Base-by-base conservation (phyloP, 2,113 vertebrate genomes). In the Taurulus bubalis region DNA sequence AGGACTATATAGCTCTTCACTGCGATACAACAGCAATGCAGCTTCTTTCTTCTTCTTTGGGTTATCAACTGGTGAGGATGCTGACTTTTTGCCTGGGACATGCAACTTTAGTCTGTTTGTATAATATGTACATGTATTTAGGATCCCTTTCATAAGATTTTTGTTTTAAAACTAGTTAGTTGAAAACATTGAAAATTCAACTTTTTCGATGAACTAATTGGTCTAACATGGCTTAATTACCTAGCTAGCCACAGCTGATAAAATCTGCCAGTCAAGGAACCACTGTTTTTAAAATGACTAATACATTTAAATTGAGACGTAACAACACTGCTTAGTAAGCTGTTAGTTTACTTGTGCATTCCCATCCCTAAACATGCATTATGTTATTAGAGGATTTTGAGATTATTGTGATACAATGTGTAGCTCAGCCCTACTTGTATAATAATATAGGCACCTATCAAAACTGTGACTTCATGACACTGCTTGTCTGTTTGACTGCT, bases 401-500 rank as follows among this genome's bases (percentile, higher is more conserved):
- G 10, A 30, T 59, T 16, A 60, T 34, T 34, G 22, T 20, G 8
- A 51, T 62, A 34, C 18, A 11, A 12, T 11, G 38, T 65, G 51
- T 7, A 51, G 2, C 12, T 28, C 24, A 63, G 24, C 3, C 28
- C 0, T 76, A 24, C 18, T 34, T 53, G 34, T 68, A 9, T 51
- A 73, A 59, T 18, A 65, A 51, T 42, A 65, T 18, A 53, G 32
- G 26, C 2, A 66, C 30, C 8, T 34, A 16, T 65, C 12, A 1
- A 53, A 77, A 62, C 30, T 16, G 34, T 58, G 45, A 73, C 56
- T 22, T 66, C 3, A 0, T 77, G 20, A 45, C 36, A 53, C 7
- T 80, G 16, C 40, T 49, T n/a, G 20, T 34, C 2, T 49, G 40
- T 42, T 63, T 76, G 12, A 12, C n/a, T 80, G 15, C 49, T 51